phyloP scores from a whole-genome alignment of 1,140 invertebrate genomes.

The Sycophaga agraensis region DNA sequence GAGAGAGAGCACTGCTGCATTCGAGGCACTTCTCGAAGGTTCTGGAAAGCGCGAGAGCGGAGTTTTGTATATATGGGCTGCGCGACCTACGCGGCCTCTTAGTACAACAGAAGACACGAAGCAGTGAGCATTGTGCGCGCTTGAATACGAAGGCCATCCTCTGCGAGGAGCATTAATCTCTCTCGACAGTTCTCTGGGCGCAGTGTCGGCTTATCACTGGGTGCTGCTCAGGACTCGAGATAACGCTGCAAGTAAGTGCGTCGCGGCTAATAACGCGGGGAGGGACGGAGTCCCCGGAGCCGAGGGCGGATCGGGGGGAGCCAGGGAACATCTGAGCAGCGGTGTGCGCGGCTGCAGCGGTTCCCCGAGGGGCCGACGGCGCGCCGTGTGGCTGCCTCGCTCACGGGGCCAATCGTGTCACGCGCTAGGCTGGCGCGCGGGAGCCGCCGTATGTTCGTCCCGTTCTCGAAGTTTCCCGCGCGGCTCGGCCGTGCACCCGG shows the following conservation, averaged over 20 bases:
- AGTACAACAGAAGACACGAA: conserved; percentile 41
- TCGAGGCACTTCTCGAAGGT: conserved; percentile 50
- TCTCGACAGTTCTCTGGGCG: too few species aligned
- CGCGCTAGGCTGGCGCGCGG: too few species aligned
- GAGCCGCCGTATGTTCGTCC: background rate
- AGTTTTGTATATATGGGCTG: conserved; percentile 48
- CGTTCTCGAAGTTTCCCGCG: background rate
- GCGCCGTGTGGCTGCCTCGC: background rate
- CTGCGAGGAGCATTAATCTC: too few species aligned
- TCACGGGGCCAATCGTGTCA: background rate
- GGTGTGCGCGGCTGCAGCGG: background rate
- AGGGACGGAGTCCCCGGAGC: too few species aligned
- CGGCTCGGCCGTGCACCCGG: background rate
- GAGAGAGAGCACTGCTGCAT: conserved; percentile 14
- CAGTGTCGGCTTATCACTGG: too few species aligned
- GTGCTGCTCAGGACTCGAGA: too few species aligned
- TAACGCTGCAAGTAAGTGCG: conserved; percentile 7
- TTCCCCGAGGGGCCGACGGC: too few species aligned
- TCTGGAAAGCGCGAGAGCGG: conserved; percentile 49
- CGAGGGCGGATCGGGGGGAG: background rate
- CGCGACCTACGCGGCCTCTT: conserved; percentile 43
- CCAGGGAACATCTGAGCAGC: too few species aligned
- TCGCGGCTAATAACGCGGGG: too few species aligned
- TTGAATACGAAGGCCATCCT: background rate
- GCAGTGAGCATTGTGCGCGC: conserved; percentile 22